Conservation (phyloP, 2,888 invertebrate genomes). For the Tinea semifulvella region DNA sequence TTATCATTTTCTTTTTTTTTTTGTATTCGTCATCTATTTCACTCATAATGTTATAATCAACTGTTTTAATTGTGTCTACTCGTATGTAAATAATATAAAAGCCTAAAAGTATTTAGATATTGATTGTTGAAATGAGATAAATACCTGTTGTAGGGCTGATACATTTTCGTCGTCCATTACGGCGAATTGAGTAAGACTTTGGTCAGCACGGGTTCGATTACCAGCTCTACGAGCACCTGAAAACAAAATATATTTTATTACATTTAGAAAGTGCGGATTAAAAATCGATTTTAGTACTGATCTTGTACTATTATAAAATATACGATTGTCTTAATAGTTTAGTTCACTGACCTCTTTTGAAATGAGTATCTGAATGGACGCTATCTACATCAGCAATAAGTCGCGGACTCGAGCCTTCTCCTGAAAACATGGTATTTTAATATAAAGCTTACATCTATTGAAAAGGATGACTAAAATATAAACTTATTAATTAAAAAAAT, state of each 20-base stretch:
- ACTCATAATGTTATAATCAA: no score
- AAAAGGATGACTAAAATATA: no score
- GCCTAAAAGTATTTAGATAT: no score
- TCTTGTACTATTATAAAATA: no score
- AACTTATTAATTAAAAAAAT: not conserved
- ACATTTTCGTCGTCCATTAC: conserved; percentile 94
- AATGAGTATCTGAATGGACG: conserved; percentile 62
- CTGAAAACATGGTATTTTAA: conserved; percentile 26
- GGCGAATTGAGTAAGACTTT: conserved; percentile 86
- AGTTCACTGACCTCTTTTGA: conserved; percentile 46
- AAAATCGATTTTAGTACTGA: no score
- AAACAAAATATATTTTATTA: not conserved
- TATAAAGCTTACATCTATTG: no score
- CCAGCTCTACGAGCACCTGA: conserved; percentile 31
- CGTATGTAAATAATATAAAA: no score
- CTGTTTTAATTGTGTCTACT: no score
- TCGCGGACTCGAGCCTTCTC: conserved; percentile 65
- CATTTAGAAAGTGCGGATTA: not conserved
- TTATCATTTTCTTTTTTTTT: no score
- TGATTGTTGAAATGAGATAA: not conserved
- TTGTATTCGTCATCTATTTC: no score
- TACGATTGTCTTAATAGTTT: no score
- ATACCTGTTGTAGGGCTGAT: conserved; percentile 84
- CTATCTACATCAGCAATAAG: conserved; percentile 68
- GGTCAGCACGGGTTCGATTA: conserved; percentile 71